Percentiles rank a stretch among this genome's conserved stretches.
phyloP scores from a whole-genome alignment of 1,140 invertebrate species.

The Globodera rostochiensis region DNA sequence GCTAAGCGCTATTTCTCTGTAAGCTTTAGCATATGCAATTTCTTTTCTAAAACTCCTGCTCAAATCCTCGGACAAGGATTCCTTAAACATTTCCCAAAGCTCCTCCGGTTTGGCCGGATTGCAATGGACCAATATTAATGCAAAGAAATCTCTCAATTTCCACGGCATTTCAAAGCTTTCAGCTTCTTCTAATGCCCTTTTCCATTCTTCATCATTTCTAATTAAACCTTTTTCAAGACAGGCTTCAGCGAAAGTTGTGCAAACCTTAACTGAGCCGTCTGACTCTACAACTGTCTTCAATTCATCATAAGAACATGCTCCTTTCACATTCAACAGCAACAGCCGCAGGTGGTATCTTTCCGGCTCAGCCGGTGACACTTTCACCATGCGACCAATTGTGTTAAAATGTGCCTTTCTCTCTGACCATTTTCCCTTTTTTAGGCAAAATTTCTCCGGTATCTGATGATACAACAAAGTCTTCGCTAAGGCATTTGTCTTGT shows the following conservation, averaged over 20 bases:
- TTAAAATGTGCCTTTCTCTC: conserved; percentile 22
- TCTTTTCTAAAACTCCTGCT: not conserved
- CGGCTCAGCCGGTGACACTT: conserved; percentile 14
- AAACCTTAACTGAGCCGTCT: not conserved
- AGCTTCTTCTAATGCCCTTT: no score
- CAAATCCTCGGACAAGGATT: no score
- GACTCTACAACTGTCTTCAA: not conserved
- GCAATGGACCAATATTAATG: no score
- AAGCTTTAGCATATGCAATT: not conserved
- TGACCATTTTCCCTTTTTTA: conserved; percentile 7
- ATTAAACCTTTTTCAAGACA: no score
- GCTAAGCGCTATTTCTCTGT: not conserved
- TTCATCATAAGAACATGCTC: not conserved
- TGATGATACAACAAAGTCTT: conserved; percentile 5
- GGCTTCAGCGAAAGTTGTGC: no score
- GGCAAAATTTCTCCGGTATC: conserved; percentile 5
- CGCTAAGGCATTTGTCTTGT: no score
- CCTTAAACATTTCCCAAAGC: not conserved
- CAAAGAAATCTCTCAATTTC: not conserved
- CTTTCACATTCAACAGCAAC: not conserved
- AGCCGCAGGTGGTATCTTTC: conserved; percentile 13
- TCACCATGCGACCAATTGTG: conserved; percentile 18
- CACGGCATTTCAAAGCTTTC: no score
- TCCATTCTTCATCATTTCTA: no score
- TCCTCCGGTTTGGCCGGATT: not conserved